A percentile compares a stretch with the other conserved stretches of the same genome.
Conservation (phyloP, 2,797 vertebrate species). For the Ambastaia sidthimunki region DNA sequence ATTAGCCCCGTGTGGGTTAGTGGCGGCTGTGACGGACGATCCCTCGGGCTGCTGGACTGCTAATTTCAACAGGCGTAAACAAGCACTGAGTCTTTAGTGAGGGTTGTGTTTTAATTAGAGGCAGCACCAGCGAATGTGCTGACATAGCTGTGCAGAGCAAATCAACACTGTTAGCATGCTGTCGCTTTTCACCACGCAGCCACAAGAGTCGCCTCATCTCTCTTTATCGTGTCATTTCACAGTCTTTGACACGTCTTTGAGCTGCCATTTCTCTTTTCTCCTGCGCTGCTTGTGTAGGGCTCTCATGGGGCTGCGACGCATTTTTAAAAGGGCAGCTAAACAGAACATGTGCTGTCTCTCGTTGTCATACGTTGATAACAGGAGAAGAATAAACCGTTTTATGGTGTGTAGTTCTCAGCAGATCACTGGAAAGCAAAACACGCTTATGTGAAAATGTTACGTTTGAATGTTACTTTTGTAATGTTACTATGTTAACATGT, state of each 20-base stretch:
- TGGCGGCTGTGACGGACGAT: background rate
- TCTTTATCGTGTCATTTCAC: constrained; percentile 38
- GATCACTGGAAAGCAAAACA: background rate
- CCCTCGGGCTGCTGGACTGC: constrained; percentile 43
- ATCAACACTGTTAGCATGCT: constrained; percentile 42
- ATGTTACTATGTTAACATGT: background rate
- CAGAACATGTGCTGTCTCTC: constrained; percentile 30
- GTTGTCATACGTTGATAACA: constrained; percentile 39
- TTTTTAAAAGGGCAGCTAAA: constrained; percentile 42
- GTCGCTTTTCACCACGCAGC: constrained; percentile 43
- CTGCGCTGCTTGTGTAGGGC: background rate
- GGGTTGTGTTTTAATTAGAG: constrained; percentile 75
- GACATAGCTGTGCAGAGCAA: constrained; percentile 46
- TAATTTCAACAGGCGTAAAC: constrained; percentile 83
- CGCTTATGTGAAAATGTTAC: no score
- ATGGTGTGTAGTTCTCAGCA: background rate
- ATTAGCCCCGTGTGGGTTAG: constrained; percentile 28
- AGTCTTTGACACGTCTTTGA: constrained; percentile 19
- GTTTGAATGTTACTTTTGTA: no score
- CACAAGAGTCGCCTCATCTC: constrained; percentile 30
- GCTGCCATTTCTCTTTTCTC: constrained; percentile 29
- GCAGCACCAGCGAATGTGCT: constrained; percentile 54
- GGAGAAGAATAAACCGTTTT: background rate
- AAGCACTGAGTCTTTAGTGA: constrained; percentile 73
- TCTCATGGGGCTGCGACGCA: constrained; percentile 39